Conservation (phyloP, 2,888 invertebrate genomes). For the Nemotelus pantherinus region DNA sequence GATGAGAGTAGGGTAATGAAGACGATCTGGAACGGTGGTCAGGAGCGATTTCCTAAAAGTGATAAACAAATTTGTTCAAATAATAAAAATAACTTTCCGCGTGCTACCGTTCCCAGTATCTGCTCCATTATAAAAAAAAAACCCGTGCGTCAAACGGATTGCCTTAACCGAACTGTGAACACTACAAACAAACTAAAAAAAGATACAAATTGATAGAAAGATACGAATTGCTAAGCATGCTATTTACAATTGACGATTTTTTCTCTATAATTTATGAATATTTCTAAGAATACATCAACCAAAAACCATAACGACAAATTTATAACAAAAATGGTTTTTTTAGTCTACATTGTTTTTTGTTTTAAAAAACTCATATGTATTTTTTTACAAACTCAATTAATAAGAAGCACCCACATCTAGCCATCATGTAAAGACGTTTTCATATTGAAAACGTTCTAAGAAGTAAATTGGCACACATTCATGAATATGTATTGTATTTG, state of each 20-base stretch:
- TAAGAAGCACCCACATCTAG: not conserved
- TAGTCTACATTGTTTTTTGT: conserved; percentile 28
- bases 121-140: not conserved
- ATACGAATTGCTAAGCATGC: conserved; percentile 9
- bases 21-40: too few species aligned
- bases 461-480: too few species aligned
- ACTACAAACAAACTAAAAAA: conserved; percentile 23
- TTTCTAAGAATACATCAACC: not conserved
- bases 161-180: conserved; percentile 32
- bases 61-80: not conserved
- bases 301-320: not conserved
- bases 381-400: conserved; percentile 23
- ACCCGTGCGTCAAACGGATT: conserved; percentile 15
- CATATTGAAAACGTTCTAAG: conserved; percentile 39
- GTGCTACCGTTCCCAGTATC: not conserved
- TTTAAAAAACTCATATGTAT: conserved; percentile 32
- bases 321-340: conserved; percentile 14
- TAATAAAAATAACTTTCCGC: not conserved
- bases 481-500: conserved; percentile 12
- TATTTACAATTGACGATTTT: conserved; percentile 8
- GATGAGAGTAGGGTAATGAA: too few species aligned
- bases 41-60: conserved; percentile 37
- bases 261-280: conserved; percentile 9
- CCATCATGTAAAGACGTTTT: conserved; percentile 14
- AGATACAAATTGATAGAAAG: not conserved